Percentiles rank a stretch among this genome's conserved stretches.
Evolutionary conservation across 1,140 invertebrate genomes (phyloP).

Genomic region (Calephelis virginiensis): DNA sequence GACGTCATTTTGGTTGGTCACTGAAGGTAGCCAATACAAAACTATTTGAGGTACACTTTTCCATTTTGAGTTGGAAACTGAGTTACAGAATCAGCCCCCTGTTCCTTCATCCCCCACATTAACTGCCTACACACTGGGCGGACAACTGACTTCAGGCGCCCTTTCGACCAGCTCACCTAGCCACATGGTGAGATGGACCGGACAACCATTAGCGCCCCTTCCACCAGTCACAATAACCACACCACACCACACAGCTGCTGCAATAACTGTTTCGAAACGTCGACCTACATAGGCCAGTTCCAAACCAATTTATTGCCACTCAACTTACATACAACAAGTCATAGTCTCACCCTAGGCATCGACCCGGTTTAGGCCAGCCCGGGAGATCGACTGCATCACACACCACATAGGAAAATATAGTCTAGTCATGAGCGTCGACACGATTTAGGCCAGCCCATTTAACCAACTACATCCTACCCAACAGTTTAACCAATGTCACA

Average conservation of each 20-base stretch:
- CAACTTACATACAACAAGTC: not conserved
- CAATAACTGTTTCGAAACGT: not conserved
- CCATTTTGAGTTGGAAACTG: too few relatives aligned
- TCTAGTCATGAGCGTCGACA: not conserved
- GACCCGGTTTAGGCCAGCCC: constrained; percentile 1
- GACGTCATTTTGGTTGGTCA: too few relatives aligned
- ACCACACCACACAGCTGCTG: constrained; percentile 5
- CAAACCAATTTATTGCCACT: not conserved
- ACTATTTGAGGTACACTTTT: too few relatives aligned
- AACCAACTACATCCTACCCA: not conserved
- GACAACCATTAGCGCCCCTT: constrained; percentile 5
- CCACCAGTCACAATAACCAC: not conserved
- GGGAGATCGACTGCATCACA: not conserved
- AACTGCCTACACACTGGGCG: not conserved
- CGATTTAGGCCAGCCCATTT: not conserved
- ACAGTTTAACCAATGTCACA: too few relatives aligned
- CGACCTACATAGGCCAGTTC: constrained; percentile 1
- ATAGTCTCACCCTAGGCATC: not conserved
- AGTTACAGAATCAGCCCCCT: too few relatives aligned
- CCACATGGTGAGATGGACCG: not conserved
- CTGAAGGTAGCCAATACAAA: too few relatives aligned
- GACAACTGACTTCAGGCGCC: not conserved
- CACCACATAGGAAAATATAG: not conserved
- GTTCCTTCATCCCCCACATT: too few relatives aligned
- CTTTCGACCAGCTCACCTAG: not conserved